Evolutionary conservation across 2,888 invertebrate genomes (phyloP).

Genomic region (Cylloceria caligata): DNA sequence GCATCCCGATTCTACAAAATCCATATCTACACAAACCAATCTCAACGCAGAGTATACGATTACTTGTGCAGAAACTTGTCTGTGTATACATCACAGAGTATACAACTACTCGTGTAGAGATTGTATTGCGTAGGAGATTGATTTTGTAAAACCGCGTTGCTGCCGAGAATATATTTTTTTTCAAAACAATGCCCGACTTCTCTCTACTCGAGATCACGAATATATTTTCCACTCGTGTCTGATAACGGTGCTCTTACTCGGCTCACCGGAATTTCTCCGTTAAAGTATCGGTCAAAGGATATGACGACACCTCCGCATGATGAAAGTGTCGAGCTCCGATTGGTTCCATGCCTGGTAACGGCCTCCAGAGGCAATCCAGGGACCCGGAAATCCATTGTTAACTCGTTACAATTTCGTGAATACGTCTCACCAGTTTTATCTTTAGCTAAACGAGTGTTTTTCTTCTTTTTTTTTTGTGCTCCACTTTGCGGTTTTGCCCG

Average conservation of each 20-base stretch:
- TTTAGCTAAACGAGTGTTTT: background rate
- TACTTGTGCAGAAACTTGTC: too few relatives aligned
- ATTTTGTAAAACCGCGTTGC: too few relatives aligned
- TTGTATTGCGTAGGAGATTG: too few relatives aligned
- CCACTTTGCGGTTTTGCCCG: constrained; percentile 59
- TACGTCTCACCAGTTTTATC: constrained; percentile 3
- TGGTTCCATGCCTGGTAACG: background rate
- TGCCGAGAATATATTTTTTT: background rate
- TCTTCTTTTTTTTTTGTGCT: constrained; percentile 47
- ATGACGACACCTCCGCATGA: background rate
- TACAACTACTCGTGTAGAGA: too few relatives aligned
- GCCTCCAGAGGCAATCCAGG: constrained; percentile 11
- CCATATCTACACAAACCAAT: too few relatives aligned
- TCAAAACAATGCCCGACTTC: background rate
- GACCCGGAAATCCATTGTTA: constrained; percentile 67
- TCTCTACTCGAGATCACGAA: background rate
- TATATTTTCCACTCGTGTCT: constrained; percentile 1
- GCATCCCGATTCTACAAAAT: too few relatives aligned
- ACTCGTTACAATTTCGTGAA: constrained; percentile 44
- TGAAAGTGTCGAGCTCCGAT: background rate
- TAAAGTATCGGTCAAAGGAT: constrained; percentile 36
- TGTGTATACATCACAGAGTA: too few relatives aligned
- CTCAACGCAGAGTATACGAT: too few relatives aligned
- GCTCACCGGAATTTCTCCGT: constrained; percentile 22
- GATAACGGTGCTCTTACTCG: constrained; percentile 26